Percentiles rank a stretch among this genome's conserved stretches.
Evolutionary conservation across 2,797 vertebrate genomes (phyloP).

Genomic region (Antrozous pallidus): DNA sequence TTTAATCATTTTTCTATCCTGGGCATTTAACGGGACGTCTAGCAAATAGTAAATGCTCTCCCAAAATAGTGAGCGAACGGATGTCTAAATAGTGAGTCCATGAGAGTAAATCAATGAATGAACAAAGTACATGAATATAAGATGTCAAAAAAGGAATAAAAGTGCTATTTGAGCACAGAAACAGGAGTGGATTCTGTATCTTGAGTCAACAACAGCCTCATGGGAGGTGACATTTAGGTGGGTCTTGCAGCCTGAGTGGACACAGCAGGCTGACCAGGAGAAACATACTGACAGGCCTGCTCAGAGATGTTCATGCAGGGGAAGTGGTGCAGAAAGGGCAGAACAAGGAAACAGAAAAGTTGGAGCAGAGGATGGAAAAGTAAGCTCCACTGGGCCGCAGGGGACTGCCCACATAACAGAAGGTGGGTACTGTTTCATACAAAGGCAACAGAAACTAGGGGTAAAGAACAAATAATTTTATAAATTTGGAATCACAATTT

Average conservation of each 20-base stretch:
- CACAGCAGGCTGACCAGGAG: neutral
- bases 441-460: neutral
- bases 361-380: neutral
- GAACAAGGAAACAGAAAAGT: neutral
- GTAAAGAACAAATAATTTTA: neutral
- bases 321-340: neutral
- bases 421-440: neutral
- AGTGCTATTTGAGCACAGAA: neutral
- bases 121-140: neutral
- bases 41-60: neutral
- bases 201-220: neutral
- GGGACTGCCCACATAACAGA: neutral
- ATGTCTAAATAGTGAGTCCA: neutral
- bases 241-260: neutral
- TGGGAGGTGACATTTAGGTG: neutral
- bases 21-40: neutral
- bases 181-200: neutral
- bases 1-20: neutral
- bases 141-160: neutral
- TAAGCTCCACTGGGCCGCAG: neutral
- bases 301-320: neutral
- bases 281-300: neutral
- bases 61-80: neutral
- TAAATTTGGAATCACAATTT: neutral
- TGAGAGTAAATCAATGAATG: neutral